A percentile compares a stretch with the other conserved stretches of the same genome.
Evolutionary conservation across 2,888 invertebrate species (phyloP).

Genomic region (Hemicrepidius hirtus): DNA sequence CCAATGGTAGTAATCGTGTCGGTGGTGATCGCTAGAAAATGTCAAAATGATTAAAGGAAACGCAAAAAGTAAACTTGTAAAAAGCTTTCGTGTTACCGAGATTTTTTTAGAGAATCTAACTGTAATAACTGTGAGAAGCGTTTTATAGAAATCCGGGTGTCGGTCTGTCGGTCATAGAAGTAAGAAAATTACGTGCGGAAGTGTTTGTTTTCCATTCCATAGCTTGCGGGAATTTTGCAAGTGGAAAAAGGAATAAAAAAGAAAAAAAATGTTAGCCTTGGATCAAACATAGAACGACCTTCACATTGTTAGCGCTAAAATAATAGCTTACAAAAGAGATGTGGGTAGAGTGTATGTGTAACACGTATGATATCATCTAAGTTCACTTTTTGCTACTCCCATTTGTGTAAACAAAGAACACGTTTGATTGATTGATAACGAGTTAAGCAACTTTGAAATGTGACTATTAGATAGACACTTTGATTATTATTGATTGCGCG

Average conservation of each 20-base stretch:
- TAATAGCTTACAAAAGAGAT: slow-evolving; percentile 28
- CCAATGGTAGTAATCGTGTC: not conserved
- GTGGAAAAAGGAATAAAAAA: not conserved
- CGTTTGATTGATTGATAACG: slow-evolving; percentile 1
- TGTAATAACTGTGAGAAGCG: slow-evolving; percentile 25
- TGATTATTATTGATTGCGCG: too few relatives aligned
- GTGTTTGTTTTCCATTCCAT: not conserved
- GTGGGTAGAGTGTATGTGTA: slow-evolving; percentile 26
- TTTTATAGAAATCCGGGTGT: not conserved
- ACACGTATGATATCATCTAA: slow-evolving; percentile 29
- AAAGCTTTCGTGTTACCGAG: slow-evolving; percentile 20
- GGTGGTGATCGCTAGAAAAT: slow-evolving; percentile 19
- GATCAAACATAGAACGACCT: slow-evolving; percentile 10
- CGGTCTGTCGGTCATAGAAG: not conserved
- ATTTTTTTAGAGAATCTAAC: slow-evolving; percentile 18
- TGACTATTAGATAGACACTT: too few relatives aligned
- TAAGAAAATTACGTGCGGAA: slow-evolving; percentile 10
- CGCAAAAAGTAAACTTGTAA: slow-evolving; percentile 1
- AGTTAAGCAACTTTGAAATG: slow-evolving; percentile 1
- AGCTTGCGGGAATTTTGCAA: not conserved
- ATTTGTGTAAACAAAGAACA: slow-evolving; percentile 34
- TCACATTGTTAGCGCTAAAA: slow-evolving; percentile 31
- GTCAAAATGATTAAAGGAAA: slow-evolving; percentile 25
- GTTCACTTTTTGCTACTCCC: slow-evolving; percentile 29
- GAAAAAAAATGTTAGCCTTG: slow-evolving; percentile 10